A percentile compares a stretch with the other conserved stretches of the same genome.
Evolutionary conservation across 1,140 invertebrate genomes (phyloP).

Genomic region (Telenomus remus): DNA sequence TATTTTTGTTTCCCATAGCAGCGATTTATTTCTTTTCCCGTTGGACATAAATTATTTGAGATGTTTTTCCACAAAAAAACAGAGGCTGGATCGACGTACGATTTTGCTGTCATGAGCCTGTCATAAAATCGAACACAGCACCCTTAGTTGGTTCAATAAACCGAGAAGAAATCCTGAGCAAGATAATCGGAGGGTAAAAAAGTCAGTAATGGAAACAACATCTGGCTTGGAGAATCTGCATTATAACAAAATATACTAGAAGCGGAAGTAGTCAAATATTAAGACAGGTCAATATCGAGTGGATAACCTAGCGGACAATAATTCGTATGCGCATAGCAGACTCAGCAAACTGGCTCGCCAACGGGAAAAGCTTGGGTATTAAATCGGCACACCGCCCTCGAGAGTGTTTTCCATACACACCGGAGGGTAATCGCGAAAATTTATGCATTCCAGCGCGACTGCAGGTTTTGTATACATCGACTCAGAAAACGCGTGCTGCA

Average conservation of each 20-base stretch:
- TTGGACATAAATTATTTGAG: constrained; percentile 2
- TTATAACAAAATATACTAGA: constrained; percentile 18
- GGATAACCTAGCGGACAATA: constrained; percentile 49
- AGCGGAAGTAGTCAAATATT: constrained; percentile 54
- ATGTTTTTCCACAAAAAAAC: constrained; percentile 8
- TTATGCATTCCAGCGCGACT: constrained; percentile 65
- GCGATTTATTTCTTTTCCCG: constrained; percentile 1
- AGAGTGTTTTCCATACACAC: constrained; percentile 39
- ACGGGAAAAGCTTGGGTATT: constrained; percentile 63
- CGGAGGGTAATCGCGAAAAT: constrained; percentile 62
- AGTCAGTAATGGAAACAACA: constrained; percentile 4
- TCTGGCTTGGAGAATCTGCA: constrained; percentile 20
- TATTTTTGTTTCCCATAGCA: constrained; percentile 4
- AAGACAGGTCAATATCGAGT: constrained; percentile 45
- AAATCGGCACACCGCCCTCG: constrained; percentile 59
- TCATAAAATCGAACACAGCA: constrained; percentile 28
- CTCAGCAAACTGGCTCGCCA: constrained; percentile 51
- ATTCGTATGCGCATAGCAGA: constrained; percentile 38
- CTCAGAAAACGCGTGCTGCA: constrained; percentile 34
- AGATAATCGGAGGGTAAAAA: constrained; percentile 22
- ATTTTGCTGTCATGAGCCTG: constrained; percentile 17
- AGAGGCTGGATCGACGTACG: neutral
- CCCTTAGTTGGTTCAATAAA: constrained; percentile 19
- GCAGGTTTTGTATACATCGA: constrained; percentile 52
- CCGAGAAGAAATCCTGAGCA: constrained; percentile 14